A percentile compares a stretch with the other conserved stretches of the same genome.
phyloP scores from a whole-genome alignment of 2,797 vertebrate species.

The Distichodus sexfasciatus region DNA sequence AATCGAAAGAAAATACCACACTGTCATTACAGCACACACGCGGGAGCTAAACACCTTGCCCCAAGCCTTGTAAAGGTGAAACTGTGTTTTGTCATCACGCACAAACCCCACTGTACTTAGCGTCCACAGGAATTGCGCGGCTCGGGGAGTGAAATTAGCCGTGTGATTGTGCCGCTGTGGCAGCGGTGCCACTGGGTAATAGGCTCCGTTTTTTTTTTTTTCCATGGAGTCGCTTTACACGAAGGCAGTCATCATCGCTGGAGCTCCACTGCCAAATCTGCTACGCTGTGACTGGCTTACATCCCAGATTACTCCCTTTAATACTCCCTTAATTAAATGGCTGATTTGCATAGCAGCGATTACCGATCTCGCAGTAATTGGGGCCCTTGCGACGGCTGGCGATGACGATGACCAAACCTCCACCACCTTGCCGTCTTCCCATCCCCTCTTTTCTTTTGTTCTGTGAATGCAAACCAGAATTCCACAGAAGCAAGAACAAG shows the following conservation, averaged over 20 bases:
- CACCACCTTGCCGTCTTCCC: too few species aligned
- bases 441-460: neutral
- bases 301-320: slow-evolving; percentile 69
- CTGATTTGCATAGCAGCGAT: slow-evolving; percentile 66
- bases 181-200: slow-evolving; percentile 15
- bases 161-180: slow-evolving; percentile 18
- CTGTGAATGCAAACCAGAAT: too few species aligned
- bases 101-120: neutral
- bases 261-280: slow-evolving; percentile 31
- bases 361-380: slow-evolving; percentile 33
- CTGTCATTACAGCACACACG: neutral
- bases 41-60: neutral
- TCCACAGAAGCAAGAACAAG: too few species aligned
- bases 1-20: too few species aligned
- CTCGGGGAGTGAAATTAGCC: slow-evolving; percentile 16
- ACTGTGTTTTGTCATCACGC: neutral
- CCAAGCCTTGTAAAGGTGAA: neutral
- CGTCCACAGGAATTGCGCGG: neutral
- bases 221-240: slow-evolving; percentile 26
- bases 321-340: slow-evolving; percentile 76
- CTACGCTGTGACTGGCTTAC: slow-evolving; percentile 55
- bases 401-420: neutral
- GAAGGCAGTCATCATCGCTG: slow-evolving; percentile 7
- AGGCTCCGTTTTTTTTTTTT: slow-evolving; percentile 10
- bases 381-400: neutral